Conservation (phyloP, 2,797 vertebrate species). For the Tadarida brasiliensis region DNA sequence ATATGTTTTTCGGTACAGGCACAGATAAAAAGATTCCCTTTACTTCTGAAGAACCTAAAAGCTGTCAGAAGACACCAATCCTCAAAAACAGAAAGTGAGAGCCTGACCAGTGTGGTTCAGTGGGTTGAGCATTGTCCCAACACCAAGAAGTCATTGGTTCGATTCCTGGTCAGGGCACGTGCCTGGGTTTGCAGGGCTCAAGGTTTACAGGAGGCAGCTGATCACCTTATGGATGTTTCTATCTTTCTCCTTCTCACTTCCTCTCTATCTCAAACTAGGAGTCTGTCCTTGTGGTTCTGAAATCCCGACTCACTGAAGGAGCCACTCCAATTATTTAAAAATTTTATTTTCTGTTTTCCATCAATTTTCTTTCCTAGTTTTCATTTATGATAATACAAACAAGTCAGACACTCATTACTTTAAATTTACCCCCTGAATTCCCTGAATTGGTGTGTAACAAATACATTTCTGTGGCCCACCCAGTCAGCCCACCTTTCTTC, state of each 20-base stretch:
- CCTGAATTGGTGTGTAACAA: not conserved
- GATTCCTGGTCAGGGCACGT: too few species aligned
- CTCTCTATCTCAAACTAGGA: not conserved
- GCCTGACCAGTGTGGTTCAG: too few species aligned
- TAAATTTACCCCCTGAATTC: not conserved
- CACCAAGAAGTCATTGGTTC: too few species aligned
- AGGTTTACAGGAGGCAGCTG: too few species aligned
- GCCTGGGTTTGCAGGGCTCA: too few species aligned
- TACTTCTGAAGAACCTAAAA: not conserved
- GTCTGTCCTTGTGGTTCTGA: not conserved
- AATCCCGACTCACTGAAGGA: not conserved
- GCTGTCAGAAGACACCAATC: not conserved
- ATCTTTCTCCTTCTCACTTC: too few species aligned
- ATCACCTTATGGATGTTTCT: too few species aligned
- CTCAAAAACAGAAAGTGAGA: not conserved
- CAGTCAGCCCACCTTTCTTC: not conserved
- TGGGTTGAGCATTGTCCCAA: too few species aligned
- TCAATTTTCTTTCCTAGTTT: not conserved
- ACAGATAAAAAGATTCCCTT: not conserved
- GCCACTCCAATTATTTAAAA: not conserved
- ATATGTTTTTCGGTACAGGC: not conserved
- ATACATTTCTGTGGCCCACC: not conserved
- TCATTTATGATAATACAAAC: not conserved
- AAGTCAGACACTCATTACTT: not conserved
- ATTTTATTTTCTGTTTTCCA: not conserved